phyloP scores from a whole-genome alignment of 2,113 vertebrate species.

The Clinocottus analis region DNA sequence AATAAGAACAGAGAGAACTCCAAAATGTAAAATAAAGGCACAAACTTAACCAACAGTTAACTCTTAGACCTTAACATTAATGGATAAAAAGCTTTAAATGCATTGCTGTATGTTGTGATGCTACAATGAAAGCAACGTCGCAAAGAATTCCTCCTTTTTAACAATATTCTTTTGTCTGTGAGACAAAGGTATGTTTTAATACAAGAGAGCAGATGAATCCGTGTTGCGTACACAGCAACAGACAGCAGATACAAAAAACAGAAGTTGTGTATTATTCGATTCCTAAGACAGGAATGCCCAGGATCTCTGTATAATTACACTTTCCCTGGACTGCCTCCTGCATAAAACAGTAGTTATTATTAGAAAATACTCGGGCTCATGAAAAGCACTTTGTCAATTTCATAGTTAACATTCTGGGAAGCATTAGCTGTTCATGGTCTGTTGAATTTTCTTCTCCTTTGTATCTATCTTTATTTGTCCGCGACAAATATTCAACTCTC shows the following conservation, averaged over 20 bases:
- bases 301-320: neutral
- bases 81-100: neutral
- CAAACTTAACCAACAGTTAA: neutral
- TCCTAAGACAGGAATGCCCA: neutral
- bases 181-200: neutral
- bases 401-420: neutral
- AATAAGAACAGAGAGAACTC: neutral
- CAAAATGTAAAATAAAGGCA: neutral
- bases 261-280: neutral
- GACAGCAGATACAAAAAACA: neutral
- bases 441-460: neutral
- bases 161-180: neutral
- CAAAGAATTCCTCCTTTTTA: neutral
- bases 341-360: slow-evolving; percentile 5
- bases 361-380: slow-evolving; percentile 2
- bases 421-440: neutral
- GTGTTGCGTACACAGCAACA: neutral
- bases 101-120: neutral
- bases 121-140: neutral
- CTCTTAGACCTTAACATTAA: neutral
- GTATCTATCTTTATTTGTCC: neutral
- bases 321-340: neutral
- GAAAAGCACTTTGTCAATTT: neutral
- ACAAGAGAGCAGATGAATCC: neutral
- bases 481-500: slow-evolving; percentile 4